phyloP scores from a whole-genome alignment of 2,113 vertebrate species.

The Bubo scandiacus region DNA sequence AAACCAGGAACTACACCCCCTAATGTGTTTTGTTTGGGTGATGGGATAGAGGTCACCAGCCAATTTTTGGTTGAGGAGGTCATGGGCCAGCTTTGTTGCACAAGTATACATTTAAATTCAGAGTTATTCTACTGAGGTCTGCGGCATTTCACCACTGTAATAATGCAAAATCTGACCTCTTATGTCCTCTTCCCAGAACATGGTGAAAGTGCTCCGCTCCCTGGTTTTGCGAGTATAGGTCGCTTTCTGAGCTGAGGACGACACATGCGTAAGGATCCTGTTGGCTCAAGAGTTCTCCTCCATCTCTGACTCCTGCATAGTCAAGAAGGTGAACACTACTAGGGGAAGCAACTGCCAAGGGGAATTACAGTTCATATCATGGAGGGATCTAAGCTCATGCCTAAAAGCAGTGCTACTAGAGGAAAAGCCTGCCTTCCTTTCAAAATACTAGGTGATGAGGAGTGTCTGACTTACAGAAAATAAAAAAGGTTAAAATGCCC shows the following conservation, averaged over 20 bases:
- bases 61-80: neutral
- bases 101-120: neutral
- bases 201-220: fast-evolving
- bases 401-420: neutral
- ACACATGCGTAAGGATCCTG: neutral
- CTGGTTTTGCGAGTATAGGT: neutral
- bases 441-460: neutral
- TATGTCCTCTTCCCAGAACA: neutral
- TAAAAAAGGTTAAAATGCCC: neutral
- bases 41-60: neutral
- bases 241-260: neutral
- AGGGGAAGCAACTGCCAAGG: neutral
- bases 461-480: neutral
- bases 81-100: neutral
- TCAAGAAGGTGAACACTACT: neutral
- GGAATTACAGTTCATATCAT: neutral
- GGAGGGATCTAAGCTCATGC: neutral
- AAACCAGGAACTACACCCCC: neutral
- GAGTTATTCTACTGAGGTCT: neutral
- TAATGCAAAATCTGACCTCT: neutral
- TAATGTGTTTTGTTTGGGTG: conserved; percentile 23
- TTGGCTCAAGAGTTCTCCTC: neutral
- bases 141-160: conserved; percentile 3
- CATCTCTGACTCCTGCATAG: neutral
- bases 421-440: neutral